These are phyloP conservation scores for Chaenocephalus aceratus DNA, from an alignment of 2,113 vertebrate species.

Conservation along the genomic window DNA sequence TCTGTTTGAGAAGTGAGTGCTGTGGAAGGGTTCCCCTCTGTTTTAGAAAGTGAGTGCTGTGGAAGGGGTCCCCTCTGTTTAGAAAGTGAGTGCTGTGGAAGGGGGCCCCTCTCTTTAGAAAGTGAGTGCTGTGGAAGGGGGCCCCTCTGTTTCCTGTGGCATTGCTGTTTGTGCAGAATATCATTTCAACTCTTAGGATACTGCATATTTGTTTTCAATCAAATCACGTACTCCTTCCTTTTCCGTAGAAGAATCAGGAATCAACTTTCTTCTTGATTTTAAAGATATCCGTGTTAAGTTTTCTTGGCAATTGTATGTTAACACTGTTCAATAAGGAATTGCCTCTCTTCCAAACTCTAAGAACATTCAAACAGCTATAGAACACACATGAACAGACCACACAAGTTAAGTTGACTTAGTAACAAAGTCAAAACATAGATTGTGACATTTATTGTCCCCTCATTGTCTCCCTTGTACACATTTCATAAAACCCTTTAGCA, in stretches of 20 bases:
- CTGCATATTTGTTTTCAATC: neutral
- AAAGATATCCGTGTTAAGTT: conserved; percentile 8
- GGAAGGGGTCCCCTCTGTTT: conserved; percentile 5
- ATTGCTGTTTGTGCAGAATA: neutral
- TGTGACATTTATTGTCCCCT: neutral
- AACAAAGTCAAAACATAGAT: neutral
- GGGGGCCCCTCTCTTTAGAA: conserved; percentile 20
- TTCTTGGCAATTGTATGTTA: neutral
- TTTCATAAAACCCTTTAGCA: neutral
- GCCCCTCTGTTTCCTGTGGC: neutral
- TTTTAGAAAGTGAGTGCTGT: conserved; percentile 18
- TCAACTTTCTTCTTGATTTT: neutral
- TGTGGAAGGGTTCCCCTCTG: neutral
- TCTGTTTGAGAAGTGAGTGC: conserved; percentile 16
- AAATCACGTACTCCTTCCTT: neutral
- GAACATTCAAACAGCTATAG: neutral
- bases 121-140: neutral
- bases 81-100: conserved; percentile 7
- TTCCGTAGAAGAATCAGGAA: neutral
- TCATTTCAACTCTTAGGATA: neutral
- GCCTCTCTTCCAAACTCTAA: neutral
- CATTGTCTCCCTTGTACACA: neutral
- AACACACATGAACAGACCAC: neutral
- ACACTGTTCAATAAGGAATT: neutral
- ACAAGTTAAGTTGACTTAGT: neutral